Evolutionary conservation across 30 jellyfish, hydroid and myxozoan genomes (phyloP).

Genomic region (Hydractinia echinata): DNA sequence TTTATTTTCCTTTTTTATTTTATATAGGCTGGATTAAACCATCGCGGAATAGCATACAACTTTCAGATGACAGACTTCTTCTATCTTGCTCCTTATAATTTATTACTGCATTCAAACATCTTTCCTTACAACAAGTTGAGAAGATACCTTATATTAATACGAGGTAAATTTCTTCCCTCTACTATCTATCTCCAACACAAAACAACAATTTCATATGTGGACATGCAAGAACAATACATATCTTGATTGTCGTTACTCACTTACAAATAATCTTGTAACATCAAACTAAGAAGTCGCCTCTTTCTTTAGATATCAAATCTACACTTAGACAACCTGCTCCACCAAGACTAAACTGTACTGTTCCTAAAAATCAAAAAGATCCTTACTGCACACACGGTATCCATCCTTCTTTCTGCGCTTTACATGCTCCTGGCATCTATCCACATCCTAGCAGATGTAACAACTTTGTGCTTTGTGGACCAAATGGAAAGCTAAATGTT

Average conservation of each 20-base stretch:
- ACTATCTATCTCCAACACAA: too few species aligned
- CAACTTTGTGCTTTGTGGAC: background rate
- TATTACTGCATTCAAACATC: conserved; percentile 1
- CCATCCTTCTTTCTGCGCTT: conserved; percentile 2
- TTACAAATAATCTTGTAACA: too few species aligned
- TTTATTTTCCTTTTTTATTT: background rate
- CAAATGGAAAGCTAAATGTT: background rate
- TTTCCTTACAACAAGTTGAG: background rate
- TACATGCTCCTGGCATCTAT: background rate
- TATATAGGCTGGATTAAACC: conserved; percentile 4
- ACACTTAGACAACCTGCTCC: too few species aligned
- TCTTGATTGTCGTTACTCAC: too few species aligned
- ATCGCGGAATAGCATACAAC: background rate
- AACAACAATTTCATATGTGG: too few species aligned
- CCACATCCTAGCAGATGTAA: conserved; percentile 7
- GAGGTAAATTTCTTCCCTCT: background rate
- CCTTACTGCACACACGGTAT: background rate
- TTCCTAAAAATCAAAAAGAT: background rate
- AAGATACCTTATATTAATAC: background rate
- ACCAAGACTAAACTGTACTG: too few species aligned
- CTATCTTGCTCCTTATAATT: background rate
- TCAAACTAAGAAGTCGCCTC: too few species aligned
- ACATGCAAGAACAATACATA: too few species aligned
- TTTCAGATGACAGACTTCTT: background rate
- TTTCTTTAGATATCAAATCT: too few species aligned